These are phyloP conservation scores for Mythimna albipuncta DNA, from an alignment of 2,888 invertebrate genomes.

Conservation along the genomic window DNA sequence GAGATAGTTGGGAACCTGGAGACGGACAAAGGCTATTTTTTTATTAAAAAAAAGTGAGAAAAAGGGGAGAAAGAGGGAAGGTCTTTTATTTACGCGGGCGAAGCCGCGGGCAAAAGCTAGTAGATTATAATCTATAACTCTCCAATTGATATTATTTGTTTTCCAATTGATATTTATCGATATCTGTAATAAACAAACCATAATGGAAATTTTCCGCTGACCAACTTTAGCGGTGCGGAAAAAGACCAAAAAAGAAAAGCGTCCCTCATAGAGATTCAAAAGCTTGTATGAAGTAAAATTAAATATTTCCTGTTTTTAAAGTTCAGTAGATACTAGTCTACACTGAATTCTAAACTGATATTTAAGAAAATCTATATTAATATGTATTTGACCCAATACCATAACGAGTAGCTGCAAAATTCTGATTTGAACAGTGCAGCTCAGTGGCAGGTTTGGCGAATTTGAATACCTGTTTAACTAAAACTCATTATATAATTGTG, in stretches of 20 bases:
- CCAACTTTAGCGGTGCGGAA: not conserved
- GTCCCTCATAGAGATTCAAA: not conserved
- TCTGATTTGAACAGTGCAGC: slow-evolving; percentile 27
- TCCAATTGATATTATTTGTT: no score
- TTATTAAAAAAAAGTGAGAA: no score
- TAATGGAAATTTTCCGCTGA: not conserved
- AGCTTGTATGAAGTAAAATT: not conserved
- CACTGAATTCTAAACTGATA: slow-evolving; percentile 12
- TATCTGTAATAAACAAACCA: not conserved
- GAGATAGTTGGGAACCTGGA: no score
- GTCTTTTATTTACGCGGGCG: no score
- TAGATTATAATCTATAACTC: no score
- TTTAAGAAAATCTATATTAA: slow-evolving; percentile 32
- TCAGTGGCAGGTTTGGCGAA: slow-evolving; percentile 29
- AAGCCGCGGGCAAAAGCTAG: no score
- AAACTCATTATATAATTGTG: slow-evolving; percentile 17
- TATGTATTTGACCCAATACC: slow-evolving; percentile 37
- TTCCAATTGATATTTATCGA: no score
- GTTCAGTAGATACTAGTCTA: not conserved
- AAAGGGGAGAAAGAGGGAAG: no score
- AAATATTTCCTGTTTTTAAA: not conserved
- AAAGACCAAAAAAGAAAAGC: not conserved
- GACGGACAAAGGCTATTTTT: no score
- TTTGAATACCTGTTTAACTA: slow-evolving; percentile 51
- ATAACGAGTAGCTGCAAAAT: slow-evolving; percentile 22